These are phyloP conservation scores for Siphamia tubifer DNA, from an alignment of 2,113 vertebrate genomes.

Conservation along the genomic window DNA sequence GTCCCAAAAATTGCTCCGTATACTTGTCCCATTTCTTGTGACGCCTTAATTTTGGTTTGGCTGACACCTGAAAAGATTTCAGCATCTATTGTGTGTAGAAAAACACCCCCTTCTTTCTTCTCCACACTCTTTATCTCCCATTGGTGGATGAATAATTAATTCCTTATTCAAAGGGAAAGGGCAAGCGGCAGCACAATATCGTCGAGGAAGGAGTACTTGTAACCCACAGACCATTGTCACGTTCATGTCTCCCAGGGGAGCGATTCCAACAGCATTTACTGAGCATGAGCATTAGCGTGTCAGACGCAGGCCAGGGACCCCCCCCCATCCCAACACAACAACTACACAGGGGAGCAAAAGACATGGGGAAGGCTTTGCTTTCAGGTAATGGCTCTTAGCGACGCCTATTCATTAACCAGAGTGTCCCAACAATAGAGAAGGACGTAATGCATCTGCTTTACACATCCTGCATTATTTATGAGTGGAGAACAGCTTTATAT, in stretches of 20 bases:
- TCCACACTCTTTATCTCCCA: constrained; percentile 53
- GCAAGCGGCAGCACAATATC: constrained; percentile 59
- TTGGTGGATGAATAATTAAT: constrained; percentile 74
- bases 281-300: constrained; percentile 59
- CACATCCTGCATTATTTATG: constrained; percentile 75
- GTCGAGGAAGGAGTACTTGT: constrained; percentile 54
- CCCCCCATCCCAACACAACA: constrained; percentile 43
- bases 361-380: constrained; percentile 56
- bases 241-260: constrained; percentile 61
- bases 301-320: constrained; percentile 46
- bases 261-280: constrained; percentile 68
- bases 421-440: constrained; percentile 67
- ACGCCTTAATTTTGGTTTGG: constrained; percentile 42
- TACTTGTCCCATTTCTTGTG: constrained; percentile 36
- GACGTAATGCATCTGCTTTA: constrained; percentile 71
- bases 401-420: constrained; percentile 74
- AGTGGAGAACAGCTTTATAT: constrained; percentile 54
- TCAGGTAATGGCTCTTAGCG: constrained; percentile 68
- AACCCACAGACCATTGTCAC: constrained; percentile 63
- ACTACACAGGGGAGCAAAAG: constrained; percentile 36
- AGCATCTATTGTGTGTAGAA: constrained; percentile 51
- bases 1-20: no score
- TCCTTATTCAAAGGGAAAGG: constrained; percentile 61
- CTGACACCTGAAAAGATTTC: constrained; percentile 55
- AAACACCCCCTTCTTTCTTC: constrained; percentile 42